Conservation (phyloP, 2,113 vertebrate genomes). For the Cynocephalus volans region DNA sequence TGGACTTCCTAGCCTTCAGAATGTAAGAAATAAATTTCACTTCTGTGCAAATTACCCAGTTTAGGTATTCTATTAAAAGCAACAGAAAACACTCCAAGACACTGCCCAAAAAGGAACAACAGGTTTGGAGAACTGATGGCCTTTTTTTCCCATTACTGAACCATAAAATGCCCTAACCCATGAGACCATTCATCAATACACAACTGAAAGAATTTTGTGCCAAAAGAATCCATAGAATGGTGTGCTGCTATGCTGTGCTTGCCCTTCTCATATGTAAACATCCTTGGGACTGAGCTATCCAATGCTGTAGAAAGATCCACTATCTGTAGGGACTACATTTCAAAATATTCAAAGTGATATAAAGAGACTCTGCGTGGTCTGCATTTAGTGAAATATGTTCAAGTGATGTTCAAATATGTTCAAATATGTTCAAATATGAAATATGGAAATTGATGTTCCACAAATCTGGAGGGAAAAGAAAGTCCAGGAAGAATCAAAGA, state of each 20-base stretch:
- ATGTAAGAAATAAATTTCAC: too few relatives aligned
- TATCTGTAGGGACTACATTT: not conserved
- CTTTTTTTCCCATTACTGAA: not conserved
- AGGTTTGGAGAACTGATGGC: constrained; percentile 28
- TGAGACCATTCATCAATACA: not conserved
- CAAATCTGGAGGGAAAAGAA: not conserved
- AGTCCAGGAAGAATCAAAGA: not conserved
- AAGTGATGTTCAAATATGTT: too few relatives aligned
- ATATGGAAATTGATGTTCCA: not conserved
- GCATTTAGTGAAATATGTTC: not conserved
- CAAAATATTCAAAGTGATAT: constrained; percentile 24
- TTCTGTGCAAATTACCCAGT: too few relatives aligned
- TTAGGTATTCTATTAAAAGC: too few relatives aligned
- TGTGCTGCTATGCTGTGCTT: not conserved
- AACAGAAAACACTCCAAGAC: too few relatives aligned
- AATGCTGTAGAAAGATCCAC: not conserved
- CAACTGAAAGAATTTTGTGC: not conserved
- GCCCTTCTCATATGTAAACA: not conserved
- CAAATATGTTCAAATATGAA: not conserved
- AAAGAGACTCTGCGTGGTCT: not conserved
- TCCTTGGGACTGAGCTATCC: not conserved
- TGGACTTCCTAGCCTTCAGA: too few relatives aligned
- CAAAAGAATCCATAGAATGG: constrained; percentile 29
- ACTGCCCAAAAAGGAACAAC: not conserved
- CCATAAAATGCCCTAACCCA: not conserved